Base-by-base conservation (phyloP, 2,113 vertebrate genomes). In the Perca flavescens region DNA sequence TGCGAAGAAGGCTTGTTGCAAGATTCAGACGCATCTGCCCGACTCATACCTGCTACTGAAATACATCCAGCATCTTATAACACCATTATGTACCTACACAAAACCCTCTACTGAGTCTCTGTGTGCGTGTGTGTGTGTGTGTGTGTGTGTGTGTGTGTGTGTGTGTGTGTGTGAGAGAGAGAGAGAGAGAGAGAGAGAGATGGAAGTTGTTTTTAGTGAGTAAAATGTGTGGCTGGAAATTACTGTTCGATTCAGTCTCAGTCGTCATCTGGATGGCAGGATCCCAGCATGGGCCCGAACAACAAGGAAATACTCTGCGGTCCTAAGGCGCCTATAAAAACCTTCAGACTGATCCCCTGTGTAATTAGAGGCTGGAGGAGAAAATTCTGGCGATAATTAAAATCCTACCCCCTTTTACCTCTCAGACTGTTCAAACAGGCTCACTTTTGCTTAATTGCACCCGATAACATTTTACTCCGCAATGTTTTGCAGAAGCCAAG, bases 341-440 rank as follows among this genome's bases (percentile, higher is more conserved):
- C 65, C 72, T 66, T 77, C 74, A 88, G 73, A 88, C 86, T 87
- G 85, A 89, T 92, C 90, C 88, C 84, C 46, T 19, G 86, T 63
- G 90, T 85, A 91, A 93, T 93, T 93, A 91, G 60, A 89, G 80
- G 86, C 84, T 80, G 77, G 68, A 77, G 89, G 79, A 89, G 81
- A 92, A 90, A 89, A 92, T 52, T 64, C 84, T 88, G 81, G 81
- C 17, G 85, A 89, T 92, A 90, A 93, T 94, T 92, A 93, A 89
- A 91, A 82, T 84, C 52, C 49, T 80, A 16, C 52, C 78, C 36
- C 58, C 49, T 75, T 56, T 56, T 64, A 57, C 80, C 75, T 58
- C 77, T 72, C 21, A 3, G 49, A 47, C 69, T 67, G 71, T 70
- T 84, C 75, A 86, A 80, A 88, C 83, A 53, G 8, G 47, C 85